Evolutionary conservation across 53 echinoderm and acorn worm species (phyloP).

Genomic region (Stichopus horrens): DNA sequence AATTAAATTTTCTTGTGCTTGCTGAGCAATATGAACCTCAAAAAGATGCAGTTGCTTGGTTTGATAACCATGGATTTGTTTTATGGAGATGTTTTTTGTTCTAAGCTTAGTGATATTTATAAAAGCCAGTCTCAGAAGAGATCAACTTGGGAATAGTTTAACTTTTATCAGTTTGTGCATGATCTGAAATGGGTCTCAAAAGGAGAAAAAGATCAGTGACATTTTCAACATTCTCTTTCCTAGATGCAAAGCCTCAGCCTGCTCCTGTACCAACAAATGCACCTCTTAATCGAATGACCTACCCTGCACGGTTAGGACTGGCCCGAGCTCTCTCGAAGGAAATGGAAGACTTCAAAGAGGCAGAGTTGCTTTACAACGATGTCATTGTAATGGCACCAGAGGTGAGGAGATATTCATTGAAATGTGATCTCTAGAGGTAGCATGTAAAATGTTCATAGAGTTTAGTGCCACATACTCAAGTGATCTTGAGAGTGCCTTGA

Average conservation of each 20-base stretch:
- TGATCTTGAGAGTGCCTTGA: no score
- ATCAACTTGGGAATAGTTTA: no score
- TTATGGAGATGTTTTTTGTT: no score
- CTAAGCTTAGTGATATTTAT: no score
- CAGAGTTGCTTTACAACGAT: constrained; percentile 87
- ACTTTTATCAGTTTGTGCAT: background rate
- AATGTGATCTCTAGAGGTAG: background rate
- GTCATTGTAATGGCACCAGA: constrained; percentile 91
- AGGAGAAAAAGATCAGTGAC: background rate
- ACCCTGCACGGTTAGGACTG: constrained; percentile 81
- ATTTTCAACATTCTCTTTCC: background rate
- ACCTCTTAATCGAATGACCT: constrained; percentile 82
- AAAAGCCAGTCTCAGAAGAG: no score
- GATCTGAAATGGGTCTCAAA: background rate
- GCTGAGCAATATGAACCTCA: no score
- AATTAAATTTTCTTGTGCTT: no score
- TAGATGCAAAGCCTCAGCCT: constrained; percentile 29
- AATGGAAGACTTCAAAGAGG: constrained; percentile 65
- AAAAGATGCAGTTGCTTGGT: no score
- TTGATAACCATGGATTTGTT: no score
- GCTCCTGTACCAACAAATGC: constrained; percentile 77
- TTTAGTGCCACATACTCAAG: no score
- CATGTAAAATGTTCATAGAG: no score
- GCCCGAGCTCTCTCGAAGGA: constrained; percentile 86
- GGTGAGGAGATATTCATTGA: constrained; percentile 38